phyloP scores from a whole-genome alignment of 2,888 invertebrate species.

The Polylopha cassiicola region DNA sequence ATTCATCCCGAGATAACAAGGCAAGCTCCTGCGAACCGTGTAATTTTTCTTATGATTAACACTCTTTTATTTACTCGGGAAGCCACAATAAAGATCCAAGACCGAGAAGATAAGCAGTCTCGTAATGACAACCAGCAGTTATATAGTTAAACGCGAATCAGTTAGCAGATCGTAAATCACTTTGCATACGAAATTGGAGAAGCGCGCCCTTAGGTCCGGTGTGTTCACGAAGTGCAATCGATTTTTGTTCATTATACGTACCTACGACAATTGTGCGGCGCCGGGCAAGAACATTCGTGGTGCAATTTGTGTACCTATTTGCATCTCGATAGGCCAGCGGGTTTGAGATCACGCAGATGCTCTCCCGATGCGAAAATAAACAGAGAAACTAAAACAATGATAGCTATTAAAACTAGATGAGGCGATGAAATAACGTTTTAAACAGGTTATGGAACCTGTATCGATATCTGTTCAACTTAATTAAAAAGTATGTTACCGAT shows the following conservation, averaged over 20 bases:
- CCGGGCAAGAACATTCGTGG: constrained; percentile 57
- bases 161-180: constrained; percentile 56
- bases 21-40: constrained; percentile 3
- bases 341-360: constrained; percentile 57
- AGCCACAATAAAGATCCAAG: constrained; percentile 21
- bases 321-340: constrained; percentile 52
- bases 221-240: constrained; percentile 35
- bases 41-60: constrained; percentile 14
- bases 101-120: constrained; percentile 24
- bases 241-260: constrained; percentile 56
- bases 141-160: constrained; percentile 28
- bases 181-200: constrained; percentile 24
- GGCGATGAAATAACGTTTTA: constrained; percentile 6
- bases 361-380: constrained; percentile 56
- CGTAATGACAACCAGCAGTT: constrained; percentile 30
- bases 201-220: constrained; percentile 20
- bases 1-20: constrained; percentile 10
- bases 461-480: too few species aligned
- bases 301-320: constrained; percentile 66
- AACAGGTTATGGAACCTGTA: constrained; percentile 6
- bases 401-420: constrained; percentile 22
- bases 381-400: constrained; percentile 40
- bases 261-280: constrained; percentile 47
- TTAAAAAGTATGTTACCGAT: too few species aligned
- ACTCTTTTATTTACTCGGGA: constrained; percentile 14